These are phyloP conservation scores for Timema cristinae DNA, from an alignment of 2,888 invertebrate species.

Conservation along the genomic window DNA sequence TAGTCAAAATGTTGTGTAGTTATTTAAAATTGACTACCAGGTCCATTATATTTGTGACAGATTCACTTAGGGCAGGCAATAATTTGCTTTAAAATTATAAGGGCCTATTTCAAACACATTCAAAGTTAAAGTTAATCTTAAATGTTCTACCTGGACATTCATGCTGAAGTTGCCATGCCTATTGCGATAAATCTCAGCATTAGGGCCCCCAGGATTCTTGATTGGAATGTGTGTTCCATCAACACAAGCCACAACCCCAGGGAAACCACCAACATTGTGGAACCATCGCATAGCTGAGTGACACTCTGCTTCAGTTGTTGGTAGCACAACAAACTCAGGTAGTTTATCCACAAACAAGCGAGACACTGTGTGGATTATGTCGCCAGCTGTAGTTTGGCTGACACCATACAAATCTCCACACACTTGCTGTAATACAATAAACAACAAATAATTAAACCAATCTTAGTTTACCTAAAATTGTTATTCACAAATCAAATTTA, in stretches of 20 bases:
- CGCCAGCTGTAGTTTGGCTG: neutral
- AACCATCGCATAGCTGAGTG: neutral
- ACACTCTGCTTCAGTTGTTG: neutral
- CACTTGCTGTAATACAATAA: neutral
- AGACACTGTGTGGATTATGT: neutral
- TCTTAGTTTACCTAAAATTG: no score
- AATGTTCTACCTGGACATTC: neutral
- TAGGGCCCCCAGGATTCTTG: neutral
- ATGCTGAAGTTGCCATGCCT: neutral
- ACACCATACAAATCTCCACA: conserved; percentile 5
- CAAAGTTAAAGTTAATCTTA: neutral
- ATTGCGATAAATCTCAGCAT: neutral
- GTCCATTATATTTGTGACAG: no score
- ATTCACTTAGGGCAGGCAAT: no score
- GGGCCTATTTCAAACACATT: neutral
- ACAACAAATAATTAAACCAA: neutral
- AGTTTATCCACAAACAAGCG: neutral
- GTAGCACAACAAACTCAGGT: neutral
- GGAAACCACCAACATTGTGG: conserved; percentile 1
- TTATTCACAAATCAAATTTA: no score
- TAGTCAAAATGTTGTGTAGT: no score
- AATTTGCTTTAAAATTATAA: no score
- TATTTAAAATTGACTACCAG: no score
- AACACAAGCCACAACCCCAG: neutral
- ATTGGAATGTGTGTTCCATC: neutral